Evolutionary conservation across 2,113 vertebrate species (phyloP), one percentile per base, ranked within the genome.

Genomic region (Gymnarchus niloticus): DNA sequence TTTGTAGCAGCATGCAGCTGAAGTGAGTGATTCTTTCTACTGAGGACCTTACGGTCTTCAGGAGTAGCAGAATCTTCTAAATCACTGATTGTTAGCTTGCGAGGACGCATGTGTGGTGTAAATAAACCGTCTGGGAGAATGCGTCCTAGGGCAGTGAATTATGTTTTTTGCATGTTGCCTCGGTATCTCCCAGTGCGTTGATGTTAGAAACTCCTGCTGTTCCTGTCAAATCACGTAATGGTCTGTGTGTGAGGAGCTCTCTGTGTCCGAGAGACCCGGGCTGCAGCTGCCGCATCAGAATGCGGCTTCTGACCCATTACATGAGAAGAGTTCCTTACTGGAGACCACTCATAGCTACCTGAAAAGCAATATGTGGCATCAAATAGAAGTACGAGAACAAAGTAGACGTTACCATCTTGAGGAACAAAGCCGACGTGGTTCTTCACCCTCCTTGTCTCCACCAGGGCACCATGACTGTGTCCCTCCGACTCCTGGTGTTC

Each of bases 401-500:
- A 7, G 1, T 78, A 48, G 51, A 23, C 3, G 81, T 12, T 44
- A 25, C 10, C 28, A 56, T 57, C 28, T 6, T 52, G 41, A 56
- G n/a, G 33, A 12, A 41, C 28, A 56, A 54, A 17, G 28, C 49
- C 52, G 3, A 81, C 80, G 6, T 14, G n/a, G 51, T 81, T 56
- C 51, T 54, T 6, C n/a, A 8, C 41, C 8, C 81, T 65, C 76
- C 83, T 80, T 88, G 87, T 28, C 0, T 93, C 86, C 90, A 88
- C 6, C 89, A 98, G 97, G 95, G 95, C 95, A 98, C 95, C 94
- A 99, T 99, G 97, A 96, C 94, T 96, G 93, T 94, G 92, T 96
- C 95, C 94, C 90, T 96, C 92, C 93, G 97, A 93, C 91, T 98
- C 91, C 91, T 97, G 93, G 91, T 98, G 90, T 92, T 97, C 0